phyloP scores from a whole-genome alignment of 2,888 invertebrate genomes.

The Helleia helle region DNA sequence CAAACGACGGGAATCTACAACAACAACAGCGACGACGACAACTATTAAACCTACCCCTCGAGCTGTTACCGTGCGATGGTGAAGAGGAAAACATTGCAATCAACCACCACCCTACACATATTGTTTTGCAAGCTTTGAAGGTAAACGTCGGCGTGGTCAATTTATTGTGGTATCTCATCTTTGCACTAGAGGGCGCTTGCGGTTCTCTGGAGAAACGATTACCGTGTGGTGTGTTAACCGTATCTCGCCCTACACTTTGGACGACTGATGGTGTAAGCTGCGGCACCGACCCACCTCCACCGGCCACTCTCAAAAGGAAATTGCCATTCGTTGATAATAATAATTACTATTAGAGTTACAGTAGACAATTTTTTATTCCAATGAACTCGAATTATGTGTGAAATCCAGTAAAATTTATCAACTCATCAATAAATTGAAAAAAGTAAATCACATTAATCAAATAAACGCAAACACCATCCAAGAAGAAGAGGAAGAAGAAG shows the following conservation, averaged over 20 bases:
- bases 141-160: conserved; percentile 5
- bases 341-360: too few species aligned
- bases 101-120: background rate
- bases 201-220: conserved; percentile 2
- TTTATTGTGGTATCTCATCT: conserved; percentile 7
- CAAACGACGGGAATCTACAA: too few species aligned
- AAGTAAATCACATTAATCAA: background rate
- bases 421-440: background rate
- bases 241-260: too few species aligned
- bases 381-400: background rate
- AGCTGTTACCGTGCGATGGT: too few species aligned
- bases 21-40: too few species aligned
- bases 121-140: conserved; percentile 2
- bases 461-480: background rate
- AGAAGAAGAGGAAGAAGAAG: background rate
- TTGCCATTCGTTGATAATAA: background rate
- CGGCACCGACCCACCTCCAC: too few species aligned
- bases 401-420: background rate
- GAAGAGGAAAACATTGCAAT: too few species aligned
- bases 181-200: conserved; percentile 4
- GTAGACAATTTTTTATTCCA: background rate
- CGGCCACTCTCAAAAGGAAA: too few species aligned
- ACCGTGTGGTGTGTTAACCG: background rate
- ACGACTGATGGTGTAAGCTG: too few species aligned
- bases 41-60: too few species aligned